Conservation (phyloP, 2,797 vertebrate species). For the Spea hammondii region DNA sequence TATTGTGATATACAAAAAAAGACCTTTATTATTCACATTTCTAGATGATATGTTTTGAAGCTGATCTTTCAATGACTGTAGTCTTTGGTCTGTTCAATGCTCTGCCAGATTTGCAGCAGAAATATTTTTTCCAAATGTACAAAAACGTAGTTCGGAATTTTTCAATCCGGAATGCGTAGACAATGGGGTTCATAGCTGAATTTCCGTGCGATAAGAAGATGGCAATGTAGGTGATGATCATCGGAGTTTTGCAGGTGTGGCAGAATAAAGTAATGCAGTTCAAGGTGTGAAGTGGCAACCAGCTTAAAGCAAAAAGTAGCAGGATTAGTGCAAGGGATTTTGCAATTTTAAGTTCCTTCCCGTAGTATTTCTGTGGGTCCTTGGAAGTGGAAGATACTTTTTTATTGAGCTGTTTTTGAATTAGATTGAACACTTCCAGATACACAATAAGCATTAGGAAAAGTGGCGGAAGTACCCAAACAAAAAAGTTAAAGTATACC, state of each 20-base stretch:
- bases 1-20: conserved; percentile 41
- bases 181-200: conserved; percentile 94
- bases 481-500: conserved; percentile 98
- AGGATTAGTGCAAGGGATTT: conserved; percentile 93
- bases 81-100: conserved; percentile 16
- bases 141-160: conserved; percentile 90
- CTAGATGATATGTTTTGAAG: conserved; percentile 41
- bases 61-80: conserved; percentile 36
- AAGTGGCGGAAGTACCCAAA: conserved; percentile 92
- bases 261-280: conserved; percentile 95
- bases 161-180: conserved; percentile 94
- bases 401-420: conserved; percentile 91
- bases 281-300: conserved; percentile 93
- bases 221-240: conserved; percentile 79
- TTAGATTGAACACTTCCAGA: conserved; percentile 94
- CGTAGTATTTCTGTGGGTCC: conserved; percentile 90
- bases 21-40: conserved; percentile 14
- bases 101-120: conserved; percentile 79
- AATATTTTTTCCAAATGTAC: conserved; percentile 90
- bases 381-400: conserved; percentile 78
- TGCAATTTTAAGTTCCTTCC: conserved; percentile 94
- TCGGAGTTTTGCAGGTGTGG: conserved; percentile 73
- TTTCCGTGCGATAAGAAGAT: conserved; percentile 95
- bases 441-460: conserved; percentile 92
- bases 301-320: conserved; percentile 88